Evolutionary conservation across 2,888 invertebrate species (phyloP).

Genomic region (Caenorhabditis sp.): DNA sequence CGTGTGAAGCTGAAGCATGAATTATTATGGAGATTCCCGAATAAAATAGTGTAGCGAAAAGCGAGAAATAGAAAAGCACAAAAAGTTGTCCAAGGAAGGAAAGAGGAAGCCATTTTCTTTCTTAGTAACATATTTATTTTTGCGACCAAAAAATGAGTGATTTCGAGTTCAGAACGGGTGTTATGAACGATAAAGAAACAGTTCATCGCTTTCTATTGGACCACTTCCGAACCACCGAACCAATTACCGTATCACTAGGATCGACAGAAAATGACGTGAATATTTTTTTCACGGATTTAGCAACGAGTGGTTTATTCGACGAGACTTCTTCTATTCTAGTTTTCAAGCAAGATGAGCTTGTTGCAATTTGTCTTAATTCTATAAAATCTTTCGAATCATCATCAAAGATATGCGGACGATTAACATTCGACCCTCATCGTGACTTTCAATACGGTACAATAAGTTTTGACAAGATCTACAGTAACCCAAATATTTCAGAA

Average conservation of each 20-base stretch:
- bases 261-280: slow-evolving; percentile 42
- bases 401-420: neutral
- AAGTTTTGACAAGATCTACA: too few relatives aligned
- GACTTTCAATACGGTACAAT: slow-evolving; percentile 43
- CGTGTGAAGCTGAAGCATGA: neutral
- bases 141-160: slow-evolving; percentile 6
- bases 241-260: slow-evolving; percentile 43
- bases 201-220: slow-evolving; percentile 47
- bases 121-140: too few relatives aligned
- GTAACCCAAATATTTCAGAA: too few relatives aligned
- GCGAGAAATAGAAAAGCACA: slow-evolving; percentile 2
- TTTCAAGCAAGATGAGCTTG: slow-evolving; percentile 34
- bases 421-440: slow-evolving; percentile 40
- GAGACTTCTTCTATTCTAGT: slow-evolving; percentile 40
- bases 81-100: slow-evolving; percentile 3
- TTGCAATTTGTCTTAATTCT: slow-evolving; percentile 41
- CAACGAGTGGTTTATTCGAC: slow-evolving; percentile 37
- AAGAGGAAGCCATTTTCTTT: neutral
- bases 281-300: slow-evolving; percentile 52
- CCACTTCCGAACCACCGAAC: slow-evolving; percentile 49
- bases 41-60: neutral
- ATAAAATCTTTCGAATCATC: slow-evolving; percentile 12
- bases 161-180: slow-evolving; percentile 21
- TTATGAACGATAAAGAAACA: slow-evolving; percentile 10
- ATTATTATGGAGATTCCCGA: neutral